Evolutionary conservation across 2,888 invertebrate genomes (phyloP).

Genomic region (Iselma pallidipennis): DNA sequence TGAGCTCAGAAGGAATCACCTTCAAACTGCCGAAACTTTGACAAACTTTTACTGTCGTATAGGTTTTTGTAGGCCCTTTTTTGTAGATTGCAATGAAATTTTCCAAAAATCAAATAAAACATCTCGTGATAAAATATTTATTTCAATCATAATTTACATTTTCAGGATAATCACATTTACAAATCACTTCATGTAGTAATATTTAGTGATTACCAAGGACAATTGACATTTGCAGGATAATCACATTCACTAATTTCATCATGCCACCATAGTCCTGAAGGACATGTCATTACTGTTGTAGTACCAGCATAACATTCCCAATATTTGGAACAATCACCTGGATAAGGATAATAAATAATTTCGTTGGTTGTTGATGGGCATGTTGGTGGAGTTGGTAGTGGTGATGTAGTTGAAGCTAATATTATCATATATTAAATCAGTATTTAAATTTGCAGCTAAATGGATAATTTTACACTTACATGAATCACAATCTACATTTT

Average conservation of each 20-base stretch:
- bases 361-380: not conserved
- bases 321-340: conserved; percentile 14
- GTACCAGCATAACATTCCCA: conserved; percentile 16
- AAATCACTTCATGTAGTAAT: conserved; percentile 9
- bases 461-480: no score
- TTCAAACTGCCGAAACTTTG: no score
- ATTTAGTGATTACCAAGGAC: no score
- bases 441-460: no score
- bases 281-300: conserved; percentile 3
- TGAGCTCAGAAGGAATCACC: no score
- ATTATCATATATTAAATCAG: no score
- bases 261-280: conserved; percentile 15
- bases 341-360: not conserved
- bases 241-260: conserved; percentile 15
- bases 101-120: no score
- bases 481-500: conserved; percentile 13
- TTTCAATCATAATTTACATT: conserved; percentile 10
- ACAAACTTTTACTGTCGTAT: no score
- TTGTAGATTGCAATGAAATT: no score
- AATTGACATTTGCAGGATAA: conserved; percentile 12
- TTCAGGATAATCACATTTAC: conserved; percentile 18
- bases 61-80: no score
- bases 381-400: not conserved
- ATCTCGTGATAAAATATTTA: no score
- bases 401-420: no score